These are phyloP conservation scores for Pseudopipra pipra DNA, from an alignment of 2,113 vertebrate species.

Conservation along the genomic window DNA sequence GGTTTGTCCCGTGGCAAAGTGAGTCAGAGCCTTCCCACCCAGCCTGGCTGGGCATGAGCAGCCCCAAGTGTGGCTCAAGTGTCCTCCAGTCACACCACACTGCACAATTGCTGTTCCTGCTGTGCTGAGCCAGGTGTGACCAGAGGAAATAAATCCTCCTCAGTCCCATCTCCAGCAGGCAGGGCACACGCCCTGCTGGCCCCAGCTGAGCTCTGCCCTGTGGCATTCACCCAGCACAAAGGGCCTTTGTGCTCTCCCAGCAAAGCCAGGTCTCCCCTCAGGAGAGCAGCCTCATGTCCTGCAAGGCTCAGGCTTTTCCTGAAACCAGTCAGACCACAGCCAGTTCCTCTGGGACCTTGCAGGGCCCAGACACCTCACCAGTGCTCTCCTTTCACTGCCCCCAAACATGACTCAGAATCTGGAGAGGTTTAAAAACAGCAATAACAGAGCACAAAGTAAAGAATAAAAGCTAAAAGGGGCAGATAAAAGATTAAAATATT, in stretches of 20 bases:
- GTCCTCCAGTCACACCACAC: background rate
- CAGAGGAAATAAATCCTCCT: background rate
- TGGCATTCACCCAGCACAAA: background rate
- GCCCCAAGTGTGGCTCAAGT: background rate
- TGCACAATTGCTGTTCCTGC: background rate
- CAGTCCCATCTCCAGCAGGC: background rate
- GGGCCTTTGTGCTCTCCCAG: background rate
- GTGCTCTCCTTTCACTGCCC: too few relatives aligned
- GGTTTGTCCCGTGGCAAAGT: background rate
- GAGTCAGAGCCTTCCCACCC: background rate
- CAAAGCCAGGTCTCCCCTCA: background rate
- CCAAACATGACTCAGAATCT: background rate
- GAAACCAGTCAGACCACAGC: rapidly evolving
- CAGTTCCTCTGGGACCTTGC: background rate
- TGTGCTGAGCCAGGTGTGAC: background rate
- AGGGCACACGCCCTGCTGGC: background rate
- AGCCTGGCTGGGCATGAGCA: rapidly evolving
- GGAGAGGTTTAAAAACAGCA: background rate
- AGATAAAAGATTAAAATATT: background rate
- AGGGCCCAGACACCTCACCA: background rate
- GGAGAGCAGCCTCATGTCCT: background rate
- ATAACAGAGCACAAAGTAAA: background rate
- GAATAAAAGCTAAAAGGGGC: background rate
- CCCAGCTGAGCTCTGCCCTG: background rate
- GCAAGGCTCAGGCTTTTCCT: background rate